Percentiles rank a stretch among this genome's conserved stretches.
Evolutionary conservation across 2,888 invertebrate species (phyloP).

Genomic region (Zele albiditarsus): DNA sequence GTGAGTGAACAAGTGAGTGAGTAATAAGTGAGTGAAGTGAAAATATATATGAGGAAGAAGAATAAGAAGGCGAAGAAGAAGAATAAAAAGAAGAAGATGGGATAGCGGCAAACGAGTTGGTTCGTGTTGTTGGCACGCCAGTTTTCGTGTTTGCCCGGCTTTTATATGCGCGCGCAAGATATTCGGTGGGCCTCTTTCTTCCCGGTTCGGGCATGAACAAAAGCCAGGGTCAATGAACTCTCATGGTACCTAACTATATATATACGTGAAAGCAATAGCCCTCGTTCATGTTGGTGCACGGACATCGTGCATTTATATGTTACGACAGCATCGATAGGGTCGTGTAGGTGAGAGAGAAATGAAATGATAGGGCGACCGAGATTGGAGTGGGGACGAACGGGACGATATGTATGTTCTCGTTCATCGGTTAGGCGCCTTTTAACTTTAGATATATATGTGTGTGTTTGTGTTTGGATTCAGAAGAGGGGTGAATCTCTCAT

Average conservation of each 20-base stretch:
- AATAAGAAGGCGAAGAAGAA: not conserved
- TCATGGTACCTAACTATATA: slow-evolving; percentile 41
- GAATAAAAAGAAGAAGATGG: not conserved
- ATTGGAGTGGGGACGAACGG: not conserved
- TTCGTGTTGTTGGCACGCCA: slow-evolving; percentile 32
- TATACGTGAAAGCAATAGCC: slow-evolving; percentile 2
- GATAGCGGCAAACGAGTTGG: slow-evolving; percentile 13
- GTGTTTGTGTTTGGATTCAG: not conserved
- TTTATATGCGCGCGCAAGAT: slow-evolving; percentile 9
- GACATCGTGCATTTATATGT: slow-evolving; percentile 22
- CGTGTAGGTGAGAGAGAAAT: slow-evolving; percentile 5
- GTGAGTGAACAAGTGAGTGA: slow-evolving; percentile 25
- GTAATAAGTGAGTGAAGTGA: slow-evolving; percentile 25
- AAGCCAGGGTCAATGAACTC: slow-evolving; percentile 64
- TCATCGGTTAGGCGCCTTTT: slow-evolving; percentile 9
- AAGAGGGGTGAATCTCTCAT: not conserved
- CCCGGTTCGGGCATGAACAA: slow-evolving; percentile 64
- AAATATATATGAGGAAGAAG: slow-evolving; percentile 1
- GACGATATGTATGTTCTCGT: not conserved
- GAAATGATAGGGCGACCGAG: not conserved
- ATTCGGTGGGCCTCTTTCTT: slow-evolving; percentile 45
- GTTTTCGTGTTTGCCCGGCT: slow-evolving; percentile 38
- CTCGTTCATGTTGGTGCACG: slow-evolving; percentile 30
- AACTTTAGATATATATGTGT: not conserved
- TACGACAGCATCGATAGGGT: not conserved